These are phyloP conservation scores for Hestina assimilis DNA, from an alignment of 1,140 invertebrate species.

Conservation along the genomic window DNA sequence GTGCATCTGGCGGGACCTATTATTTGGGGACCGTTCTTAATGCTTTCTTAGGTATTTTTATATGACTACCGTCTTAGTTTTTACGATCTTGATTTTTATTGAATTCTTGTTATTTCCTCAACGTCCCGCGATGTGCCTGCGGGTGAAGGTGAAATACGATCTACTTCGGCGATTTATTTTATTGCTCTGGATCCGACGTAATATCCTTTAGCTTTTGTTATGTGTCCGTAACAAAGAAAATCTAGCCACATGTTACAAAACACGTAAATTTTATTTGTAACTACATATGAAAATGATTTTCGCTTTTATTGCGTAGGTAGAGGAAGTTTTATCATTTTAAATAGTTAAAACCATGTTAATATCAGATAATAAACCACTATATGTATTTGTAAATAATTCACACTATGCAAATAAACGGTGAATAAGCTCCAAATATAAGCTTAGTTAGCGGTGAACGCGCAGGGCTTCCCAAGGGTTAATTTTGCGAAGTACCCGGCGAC, in stretches of 20 bases:
- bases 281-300: background rate
- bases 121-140: slow-evolving; percentile 47
- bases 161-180: slow-evolving; percentile 70
- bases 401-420: slow-evolving; percentile 2
- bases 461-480: slow-evolving; percentile 47
- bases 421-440: slow-evolving; percentile 22
- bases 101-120: slow-evolving; percentile 54
- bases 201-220: slow-evolving; percentile 47
- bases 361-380: background rate
- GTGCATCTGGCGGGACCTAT: slow-evolving; percentile 74
- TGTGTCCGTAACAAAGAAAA: slow-evolving; percentile 31
- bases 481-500: slow-evolving; percentile 32
- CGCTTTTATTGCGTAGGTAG: background rate
- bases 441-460: slow-evolving; percentile 24
- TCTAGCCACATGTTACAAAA: too few species aligned
- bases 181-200: slow-evolving; percentile 53
- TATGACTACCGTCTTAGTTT: slow-evolving; percentile 69
- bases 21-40: slow-evolving; percentile 75
- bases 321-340: background rate
- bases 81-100: slow-evolving; percentile 77
- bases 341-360: background rate
- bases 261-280: too few species aligned
- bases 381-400: background rate
- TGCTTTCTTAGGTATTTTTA: slow-evolving; percentile 75
- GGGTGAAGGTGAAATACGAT: slow-evolving; percentile 67